A percentile compares a stretch with the other conserved stretches of the same genome.
Evolutionary conservation across 2,113 vertebrate species (phyloP).

Genomic region (Cololabis saira): DNA sequence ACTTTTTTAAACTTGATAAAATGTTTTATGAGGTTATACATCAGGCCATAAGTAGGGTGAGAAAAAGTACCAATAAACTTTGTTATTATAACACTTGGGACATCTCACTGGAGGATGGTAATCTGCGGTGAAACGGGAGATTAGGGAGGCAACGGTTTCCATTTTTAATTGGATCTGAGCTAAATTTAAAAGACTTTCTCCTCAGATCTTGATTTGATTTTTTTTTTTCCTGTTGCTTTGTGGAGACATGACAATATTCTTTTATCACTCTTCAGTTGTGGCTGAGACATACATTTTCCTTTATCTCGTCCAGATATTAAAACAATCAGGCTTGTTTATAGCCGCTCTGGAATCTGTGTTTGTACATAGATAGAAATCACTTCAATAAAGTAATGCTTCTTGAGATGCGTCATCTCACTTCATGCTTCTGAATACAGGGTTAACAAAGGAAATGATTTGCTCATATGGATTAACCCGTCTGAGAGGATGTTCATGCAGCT

Average conservation of each 20-base stretch:
- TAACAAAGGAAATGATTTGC: too few relatives aligned
- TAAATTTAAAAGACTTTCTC: background rate
- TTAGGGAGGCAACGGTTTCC: background rate
- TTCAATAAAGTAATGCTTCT: conserved; percentile 36
- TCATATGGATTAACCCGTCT: too few relatives aligned
- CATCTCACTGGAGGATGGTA: background rate
- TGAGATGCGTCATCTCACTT: background rate
- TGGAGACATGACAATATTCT: background rate
- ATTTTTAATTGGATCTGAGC: background rate
- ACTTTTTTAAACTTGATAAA: background rate
- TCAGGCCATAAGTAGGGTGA: background rate
- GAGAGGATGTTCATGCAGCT: too few relatives aligned
- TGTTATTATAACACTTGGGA: background rate
- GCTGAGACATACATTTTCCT: background rate
- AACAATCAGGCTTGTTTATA: background rate
- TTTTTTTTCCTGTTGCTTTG: background rate
- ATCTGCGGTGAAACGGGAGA: background rate
- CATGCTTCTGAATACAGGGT: background rate
- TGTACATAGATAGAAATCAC: background rate
- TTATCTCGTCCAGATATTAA: background rate
- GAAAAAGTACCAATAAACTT: background rate
- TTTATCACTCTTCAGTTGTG: conserved; percentile 1
- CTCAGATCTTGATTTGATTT: background rate
- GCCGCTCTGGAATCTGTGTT: conserved; percentile 7
- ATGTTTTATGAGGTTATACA: background rate